A percentile compares a stretch with the other conserved stretches of the same genome.
Evolutionary conservation across 2,888 invertebrate species (phyloP).

Genomic region (Eucera pruinosa): DNA sequence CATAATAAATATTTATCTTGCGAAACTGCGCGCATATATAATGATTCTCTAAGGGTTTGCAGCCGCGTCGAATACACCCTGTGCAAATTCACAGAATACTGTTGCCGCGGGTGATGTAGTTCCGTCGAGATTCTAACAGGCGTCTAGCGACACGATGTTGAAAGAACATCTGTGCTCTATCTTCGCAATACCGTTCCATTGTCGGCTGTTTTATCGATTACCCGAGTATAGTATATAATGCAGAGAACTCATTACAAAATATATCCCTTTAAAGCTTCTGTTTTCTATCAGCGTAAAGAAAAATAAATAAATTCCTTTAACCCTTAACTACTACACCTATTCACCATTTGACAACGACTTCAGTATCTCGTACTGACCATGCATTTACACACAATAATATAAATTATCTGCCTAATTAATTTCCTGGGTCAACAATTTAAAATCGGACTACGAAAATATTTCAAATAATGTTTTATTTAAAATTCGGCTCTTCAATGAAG

Average conservation of each 20-base stretch:
- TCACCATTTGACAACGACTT: too few species aligned
- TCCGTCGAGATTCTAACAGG: constrained; percentile 12
- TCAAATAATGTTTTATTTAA: too few species aligned
- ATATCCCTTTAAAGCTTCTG: background rate
- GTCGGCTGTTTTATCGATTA: background rate
- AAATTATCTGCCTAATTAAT: too few species aligned
- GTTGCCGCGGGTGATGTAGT: background rate
- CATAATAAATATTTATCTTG: constrained; percentile 32
- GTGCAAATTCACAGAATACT: constrained; percentile 6
- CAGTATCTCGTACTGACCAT: too few species aligned
- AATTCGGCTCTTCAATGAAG: too few species aligned
- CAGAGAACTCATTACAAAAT: background rate
- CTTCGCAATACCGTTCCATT: background rate
- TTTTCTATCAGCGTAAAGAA: background rate
- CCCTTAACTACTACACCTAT: too few species aligned
- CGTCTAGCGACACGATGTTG: background rate
- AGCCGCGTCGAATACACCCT: background rate
- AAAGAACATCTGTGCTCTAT: constrained; percentile 3
- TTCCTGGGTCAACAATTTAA: too few species aligned
- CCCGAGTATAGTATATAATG: background rate
- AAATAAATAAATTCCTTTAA: background rate
- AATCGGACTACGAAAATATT: too few species aligned
- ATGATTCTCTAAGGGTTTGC: constrained; percentile 17
- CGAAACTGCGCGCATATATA: constrained; percentile 18
- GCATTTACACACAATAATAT: too few species aligned